A percentile compares a stretch with the other conserved stretches of the same genome.
Evolutionary conservation across 2,888 invertebrate genomes (phyloP).

Genomic region (Pteria penguin): DNA sequence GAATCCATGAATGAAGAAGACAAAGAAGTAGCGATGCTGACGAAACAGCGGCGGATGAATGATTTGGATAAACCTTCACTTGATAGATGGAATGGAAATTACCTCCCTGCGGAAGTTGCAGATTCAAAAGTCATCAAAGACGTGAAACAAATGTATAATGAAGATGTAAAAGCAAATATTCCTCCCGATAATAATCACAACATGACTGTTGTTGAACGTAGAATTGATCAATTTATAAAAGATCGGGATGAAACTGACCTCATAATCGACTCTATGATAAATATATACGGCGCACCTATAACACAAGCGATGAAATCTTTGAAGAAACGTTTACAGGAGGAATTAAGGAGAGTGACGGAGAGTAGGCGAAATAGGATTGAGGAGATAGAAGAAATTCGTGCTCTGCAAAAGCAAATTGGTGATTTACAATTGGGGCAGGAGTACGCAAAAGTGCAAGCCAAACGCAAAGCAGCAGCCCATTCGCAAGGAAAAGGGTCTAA

Average conservation of each 20-base stretch:
- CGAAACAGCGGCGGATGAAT: constrained; percentile 52
- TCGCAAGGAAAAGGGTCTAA: constrained; percentile 27
- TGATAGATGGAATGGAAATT: constrained; percentile 62
- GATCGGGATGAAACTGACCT: constrained; percentile 72
- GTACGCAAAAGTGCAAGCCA: constrained; percentile 46
- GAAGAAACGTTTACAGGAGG: constrained; percentile 80
- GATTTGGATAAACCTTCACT: constrained; percentile 61
- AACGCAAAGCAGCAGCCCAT: constrained; percentile 25
- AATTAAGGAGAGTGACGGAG: constrained; percentile 80
- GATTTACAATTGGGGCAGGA: constrained; percentile 69
- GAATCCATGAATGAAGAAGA: constrained; percentile 74
- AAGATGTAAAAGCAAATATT: constrained; percentile 58
- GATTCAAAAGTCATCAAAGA: constrained; percentile 36
- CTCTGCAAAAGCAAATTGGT: constrained; percentile 75
- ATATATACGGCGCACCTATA: constrained; percentile 76
- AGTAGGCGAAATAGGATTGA: constrained; percentile 79
- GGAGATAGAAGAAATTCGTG: constrained; percentile 80
- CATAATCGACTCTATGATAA: constrained; percentile 73
- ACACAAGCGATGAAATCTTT: constrained; percentile 77
- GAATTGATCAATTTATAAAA: constrained; percentile 44
- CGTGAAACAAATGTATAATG: constrained; percentile 49
- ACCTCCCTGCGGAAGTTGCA: constrained; percentile 41
- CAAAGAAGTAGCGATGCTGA: constrained; percentile 68
- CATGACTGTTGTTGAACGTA: constrained; percentile 36
- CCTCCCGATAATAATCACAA: constrained; percentile 48